Evolutionary conservation across 2,888 invertebrate species (phyloP), one percentile per base, ranked within the genome.

Genomic region (Tricholauxania praeusta): DNA sequence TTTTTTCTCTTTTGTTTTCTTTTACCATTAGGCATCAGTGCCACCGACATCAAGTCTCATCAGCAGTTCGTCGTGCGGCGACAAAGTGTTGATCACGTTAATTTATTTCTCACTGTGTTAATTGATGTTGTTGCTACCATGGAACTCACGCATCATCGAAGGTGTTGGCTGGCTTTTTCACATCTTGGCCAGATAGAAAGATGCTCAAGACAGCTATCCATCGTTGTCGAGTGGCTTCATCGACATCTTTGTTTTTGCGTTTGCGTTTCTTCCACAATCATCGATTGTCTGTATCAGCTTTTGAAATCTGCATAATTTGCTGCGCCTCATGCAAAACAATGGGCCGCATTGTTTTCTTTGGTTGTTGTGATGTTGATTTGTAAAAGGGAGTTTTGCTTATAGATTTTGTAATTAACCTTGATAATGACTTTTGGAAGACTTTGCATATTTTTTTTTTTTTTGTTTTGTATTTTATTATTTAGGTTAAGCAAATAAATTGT

Each of bases 381-480:
- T 39, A 10, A 7, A 39, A 72, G 65, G 62, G 55, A 68, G 28
- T 72, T 60, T 63, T 75, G n/a, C 48, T 75, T 60, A 74, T 75
- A 60, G 32, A 77, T 77, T 79, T 80, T 82, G 82, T 82, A 81
- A 81, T 77, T 81, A 80, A 82, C 81, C 81, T 82, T 81, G 81
- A 81, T 81, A 81, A 78, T 82, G 81, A 82, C 82, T 78, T 77
- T 72, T 66, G 17, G 22, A 19, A 17, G 19, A 51, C 7, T 15
- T 3, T 14, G 57, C 14, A 14, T 19, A 17, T 6, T 59, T 59
- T 59, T 57, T 15, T 57, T 15, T 19, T 10, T 19, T 1, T 22
- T 28, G 1, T 59, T 59, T 59, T 59, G 1, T 59, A 6, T 59
- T 22, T 59, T 59, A 59, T 22, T 22, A 19, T 59, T 59, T 14